phyloP scores from a whole-genome alignment of 2,797 vertebrate genomes.

The Neosalanx taihuensis region DNA sequence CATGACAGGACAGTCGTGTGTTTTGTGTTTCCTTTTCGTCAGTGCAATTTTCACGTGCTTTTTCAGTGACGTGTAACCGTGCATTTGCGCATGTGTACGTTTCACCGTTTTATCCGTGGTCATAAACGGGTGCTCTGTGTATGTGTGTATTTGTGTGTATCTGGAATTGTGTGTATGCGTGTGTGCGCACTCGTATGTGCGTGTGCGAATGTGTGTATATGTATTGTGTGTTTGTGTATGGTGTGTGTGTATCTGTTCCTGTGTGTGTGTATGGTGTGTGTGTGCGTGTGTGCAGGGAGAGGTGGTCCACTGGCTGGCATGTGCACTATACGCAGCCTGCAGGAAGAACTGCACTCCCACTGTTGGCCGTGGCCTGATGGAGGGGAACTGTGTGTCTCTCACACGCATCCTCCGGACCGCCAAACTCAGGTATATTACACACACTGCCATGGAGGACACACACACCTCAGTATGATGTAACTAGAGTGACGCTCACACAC shows the following conservation, averaged over 20 bases:
- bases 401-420: constrained; percentile 89
- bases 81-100: too few relatives aligned
- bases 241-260: not conserved
- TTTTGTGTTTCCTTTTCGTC: too few relatives aligned
- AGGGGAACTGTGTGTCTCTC: constrained; percentile 92
- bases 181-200: too few relatives aligned
- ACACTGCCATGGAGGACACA: not conserved
- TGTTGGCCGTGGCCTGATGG: constrained; percentile 86
- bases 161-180: too few relatives aligned
- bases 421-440: constrained; percentile 80
- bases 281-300: constrained; percentile 74
- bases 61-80: too few relatives aligned
- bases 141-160: not conserved
- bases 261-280: not conserved
- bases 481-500: too few relatives aligned
- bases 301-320: constrained; percentile 88
- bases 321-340: constrained; percentile 87
- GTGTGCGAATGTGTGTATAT: not conserved
- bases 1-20: too few relatives aligned
- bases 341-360: constrained; percentile 86
- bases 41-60: too few relatives aligned
- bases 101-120: not conserved
- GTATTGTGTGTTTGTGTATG: not conserved
- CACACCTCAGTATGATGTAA: too few relatives aligned
- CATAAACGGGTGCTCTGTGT: not conserved